phyloP scores from a whole-genome alignment of 2,113 vertebrate genomes.

The Potamarius usumacintae region DNA sequence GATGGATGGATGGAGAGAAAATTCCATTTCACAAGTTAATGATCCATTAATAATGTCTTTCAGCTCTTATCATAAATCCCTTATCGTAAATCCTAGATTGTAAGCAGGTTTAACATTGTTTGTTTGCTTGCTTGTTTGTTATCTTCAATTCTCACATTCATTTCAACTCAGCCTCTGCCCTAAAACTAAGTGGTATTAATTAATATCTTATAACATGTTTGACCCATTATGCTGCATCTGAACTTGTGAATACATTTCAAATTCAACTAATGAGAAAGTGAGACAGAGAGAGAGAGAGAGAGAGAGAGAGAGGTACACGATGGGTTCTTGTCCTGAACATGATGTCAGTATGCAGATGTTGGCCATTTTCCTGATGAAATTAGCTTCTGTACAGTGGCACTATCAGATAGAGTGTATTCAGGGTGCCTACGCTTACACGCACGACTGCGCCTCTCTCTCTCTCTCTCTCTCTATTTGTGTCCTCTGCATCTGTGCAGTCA shows the following conservation, averaged over 20 bases:
- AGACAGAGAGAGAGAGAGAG: conserved; percentile 19
- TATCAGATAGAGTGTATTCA: conserved; percentile 14
- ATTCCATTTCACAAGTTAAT: not conserved
- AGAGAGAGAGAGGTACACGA: not conserved
- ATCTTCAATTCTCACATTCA: not conserved
- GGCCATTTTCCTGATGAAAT: conserved; percentile 27
- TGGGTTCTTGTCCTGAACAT: conserved; percentile 25
- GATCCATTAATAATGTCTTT: not conserved
- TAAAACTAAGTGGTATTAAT: conserved; percentile 39
- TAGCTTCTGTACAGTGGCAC: conserved; percentile 6
- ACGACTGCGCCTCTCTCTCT: not conserved
- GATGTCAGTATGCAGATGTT: conserved; percentile 42
- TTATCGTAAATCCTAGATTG: not conserved
- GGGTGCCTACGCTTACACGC: not conserved
- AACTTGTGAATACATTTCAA: conserved; percentile 26
- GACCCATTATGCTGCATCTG: conserved; percentile 28
- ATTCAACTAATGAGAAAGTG: not conserved
- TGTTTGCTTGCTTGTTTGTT: not conserved
- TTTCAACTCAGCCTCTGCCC: not conserved
- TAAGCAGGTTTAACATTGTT: not conserved
- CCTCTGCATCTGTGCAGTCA: conserved; percentile 16
- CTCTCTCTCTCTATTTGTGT: not conserved
- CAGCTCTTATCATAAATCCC: not conserved
- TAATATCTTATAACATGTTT: conserved; percentile 7
- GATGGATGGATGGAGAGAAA: not conserved